Evolutionary conservation across 2,888 invertebrate species (phyloP), one percentile per base, ranked within the genome.

Genomic region (Eupithecia exiguata): DNA sequence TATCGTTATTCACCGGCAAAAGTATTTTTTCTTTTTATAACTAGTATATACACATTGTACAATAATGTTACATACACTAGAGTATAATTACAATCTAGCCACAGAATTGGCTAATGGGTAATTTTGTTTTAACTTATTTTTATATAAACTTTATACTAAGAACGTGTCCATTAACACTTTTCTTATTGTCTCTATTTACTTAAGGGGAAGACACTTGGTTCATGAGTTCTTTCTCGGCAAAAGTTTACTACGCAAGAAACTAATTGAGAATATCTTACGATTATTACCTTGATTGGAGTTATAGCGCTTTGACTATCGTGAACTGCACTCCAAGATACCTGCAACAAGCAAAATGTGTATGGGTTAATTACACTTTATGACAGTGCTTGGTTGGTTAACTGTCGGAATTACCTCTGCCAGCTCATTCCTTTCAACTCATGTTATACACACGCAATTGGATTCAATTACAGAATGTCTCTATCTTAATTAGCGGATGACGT

Each of bases 401-500:
- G 38, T 66, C 61, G 69, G 40, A 61, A 40, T 61, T 40, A 43
- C n/a, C 36, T 38, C 21, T 61, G 12, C 38, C 61, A 61, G 61
- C 69, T 69, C 61, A 25, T 66, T 66, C 66, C 66, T 66, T 66
- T 66, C 66, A 66, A 43, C 66, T 66, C 40, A 40, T 21, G 62
- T 35, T 30, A 66, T 35, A 69, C 71, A 74, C 77, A 73, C 69
- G 68, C 74, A 74, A 79, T 79, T 82, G 78, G 77, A 78, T 84
- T 84, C 79, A 82, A 84, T 83, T 84, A 84, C 77, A 80, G 79
- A 85, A 85, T 82, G 74, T 74, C 80, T 65, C 62, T 62, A 80
- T 80, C 86, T 87, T 87, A 88, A 90, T 90, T 88, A 88, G 86
- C 83, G 79, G 84, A 80, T 78, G 81, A 81, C 82, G 85, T 86